Percentiles rank a stretch among this genome's conserved stretches.
These are phyloP conservation scores for Phyllostomus discolor DNA, from an alignment of 2,113 vertebrate genomes.

Conservation along the genomic window DNA sequence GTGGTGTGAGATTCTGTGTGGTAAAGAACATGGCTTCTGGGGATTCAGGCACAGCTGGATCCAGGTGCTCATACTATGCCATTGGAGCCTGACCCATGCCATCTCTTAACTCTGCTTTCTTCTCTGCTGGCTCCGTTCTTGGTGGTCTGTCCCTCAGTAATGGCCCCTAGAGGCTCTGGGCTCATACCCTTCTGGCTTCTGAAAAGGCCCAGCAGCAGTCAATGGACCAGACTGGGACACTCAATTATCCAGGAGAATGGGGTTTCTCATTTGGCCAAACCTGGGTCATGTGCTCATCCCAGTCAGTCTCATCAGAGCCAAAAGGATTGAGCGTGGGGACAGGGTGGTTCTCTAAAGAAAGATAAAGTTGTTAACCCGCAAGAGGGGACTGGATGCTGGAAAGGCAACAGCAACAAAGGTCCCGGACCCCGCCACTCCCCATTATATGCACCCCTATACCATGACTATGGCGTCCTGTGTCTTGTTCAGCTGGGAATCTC, in stretches of 20 bases:
- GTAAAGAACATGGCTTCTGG: not conserved
- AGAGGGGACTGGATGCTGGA: not conserved
- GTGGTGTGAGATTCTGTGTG: no score
- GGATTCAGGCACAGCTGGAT: not conserved
- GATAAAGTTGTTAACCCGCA: not conserved
- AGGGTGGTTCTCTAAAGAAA: not conserved
- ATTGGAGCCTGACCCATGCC: not conserved
- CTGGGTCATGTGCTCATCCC: not conserved
- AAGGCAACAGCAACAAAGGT: not conserved
- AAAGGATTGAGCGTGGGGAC: not conserved
- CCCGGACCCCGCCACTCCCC: not conserved
- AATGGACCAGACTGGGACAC: not conserved
- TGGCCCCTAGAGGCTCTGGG: not conserved
- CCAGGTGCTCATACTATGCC: not conserved
- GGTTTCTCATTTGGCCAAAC: not conserved
- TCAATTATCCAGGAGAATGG: not conserved
- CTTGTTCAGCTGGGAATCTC: not conserved
- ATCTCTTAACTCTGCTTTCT: not conserved
- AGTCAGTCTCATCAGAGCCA: not conserved
- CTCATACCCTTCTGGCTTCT: not conserved
- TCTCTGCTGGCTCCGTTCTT: not conserved
- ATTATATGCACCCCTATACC: not conserved
- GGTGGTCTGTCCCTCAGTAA: not conserved
- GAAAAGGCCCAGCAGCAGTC: not conserved
- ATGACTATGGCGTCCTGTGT: not conserved